Evolutionary conservation across 2,797 vertebrate genomes (phyloP), one percentile per base, ranked within the genome.

Genomic region (Xiphophorus birchmanni): DNA sequence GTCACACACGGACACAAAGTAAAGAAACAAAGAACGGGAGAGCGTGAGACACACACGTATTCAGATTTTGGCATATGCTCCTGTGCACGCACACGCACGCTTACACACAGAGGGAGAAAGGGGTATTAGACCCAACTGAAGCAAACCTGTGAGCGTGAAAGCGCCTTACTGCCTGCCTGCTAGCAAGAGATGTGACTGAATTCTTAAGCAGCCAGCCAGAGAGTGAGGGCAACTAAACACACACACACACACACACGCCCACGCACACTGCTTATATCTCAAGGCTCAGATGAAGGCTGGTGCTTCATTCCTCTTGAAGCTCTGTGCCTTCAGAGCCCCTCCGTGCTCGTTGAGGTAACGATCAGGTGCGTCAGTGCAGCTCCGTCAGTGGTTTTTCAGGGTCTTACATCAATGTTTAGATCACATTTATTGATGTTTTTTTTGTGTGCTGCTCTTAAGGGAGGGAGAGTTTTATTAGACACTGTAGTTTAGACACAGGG

Each of bases 141-240:
- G 97, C 97, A 96, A 97, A 97, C 97, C 97, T 97, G 97, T 97
- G 97, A 98, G 97, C 97, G 97, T 99, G 98, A 99, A 98, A 98
- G 98, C 97, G 97, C 96, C 98, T 99, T 98, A 98, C 97, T 97
- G 97, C 97, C 97, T 98, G 97, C 96, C 94, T 96, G 95, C 97
- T 96, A 97, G 95, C 93, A 91, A 96, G 97, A 97, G 97, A 99
- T 99, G 98, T 99, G 98, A 99, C 97, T 97, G 97, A 97, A 98
- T 99, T 99, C 97, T 98, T 98, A 99, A 99, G 98, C 97, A 99
- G 97, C 97, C 95, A 96, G 96, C 96, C 95, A 86, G 87, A 96
- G 90, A 91, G 89, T 79, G 90, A 92, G 87, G 81, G 80, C 90
- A 89, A 87, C 89, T 88, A 84, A 90, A 87, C 77, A 89, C 91